phyloP scores from a whole-genome alignment of 2,113 vertebrate genomes.

The Platichthys flesus region DNA sequence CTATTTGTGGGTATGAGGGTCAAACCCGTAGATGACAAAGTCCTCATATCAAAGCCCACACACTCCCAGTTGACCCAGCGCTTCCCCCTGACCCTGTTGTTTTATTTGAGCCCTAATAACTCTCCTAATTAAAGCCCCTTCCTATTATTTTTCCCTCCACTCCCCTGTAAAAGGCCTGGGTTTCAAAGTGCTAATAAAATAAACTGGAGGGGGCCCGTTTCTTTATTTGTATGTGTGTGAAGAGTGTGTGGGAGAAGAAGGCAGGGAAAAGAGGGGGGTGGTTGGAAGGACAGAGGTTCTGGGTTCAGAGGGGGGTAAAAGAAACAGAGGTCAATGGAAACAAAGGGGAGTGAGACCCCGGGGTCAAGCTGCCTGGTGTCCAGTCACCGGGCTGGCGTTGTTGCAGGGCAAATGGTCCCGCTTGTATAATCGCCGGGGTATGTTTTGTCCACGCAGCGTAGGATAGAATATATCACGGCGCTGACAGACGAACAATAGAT shows the following conservation, averaged over 20 bases:
- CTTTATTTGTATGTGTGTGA: slow-evolving; percentile 80
- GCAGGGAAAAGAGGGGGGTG: slow-evolving; percentile 27
- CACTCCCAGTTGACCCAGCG: slow-evolving; percentile 63
- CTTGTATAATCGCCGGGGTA: slow-evolving; percentile 77
- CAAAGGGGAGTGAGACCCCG: slow-evolving; percentile 76
- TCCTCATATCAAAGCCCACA: slow-evolving; percentile 63
- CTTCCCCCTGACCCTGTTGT: slow-evolving; percentile 68
- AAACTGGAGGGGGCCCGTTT: slow-evolving; percentile 73
- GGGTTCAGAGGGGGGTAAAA: slow-evolving; percentile 78
- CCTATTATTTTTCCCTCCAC: slow-evolving; percentile 62
- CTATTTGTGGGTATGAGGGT: slow-evolving; percentile 30
- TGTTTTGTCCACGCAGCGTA: slow-evolving; percentile 76
- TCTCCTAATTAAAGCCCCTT: slow-evolving; percentile 75
- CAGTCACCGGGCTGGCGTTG: slow-evolving; percentile 71
- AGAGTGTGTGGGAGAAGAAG: slow-evolving; percentile 61
- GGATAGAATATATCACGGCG: slow-evolving; percentile 81
- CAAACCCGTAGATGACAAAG: slow-evolving; percentile 16
- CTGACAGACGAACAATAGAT: slow-evolving; percentile 83
- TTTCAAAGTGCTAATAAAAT: slow-evolving; percentile 84
- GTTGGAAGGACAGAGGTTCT: slow-evolving; percentile 57
- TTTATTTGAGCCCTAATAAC: slow-evolving; percentile 78
- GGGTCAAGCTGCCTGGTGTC: slow-evolving; percentile 83
- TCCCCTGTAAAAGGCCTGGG: slow-evolving; percentile 66
- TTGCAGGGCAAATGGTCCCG: slow-evolving; percentile 52
- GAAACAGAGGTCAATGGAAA: slow-evolving; percentile 78